Percentiles rank a stretch among this genome's conserved stretches.
phyloP scores from a whole-genome alignment of 2,888 invertebrate genomes.

The Neocrepidodera transversa region DNA sequence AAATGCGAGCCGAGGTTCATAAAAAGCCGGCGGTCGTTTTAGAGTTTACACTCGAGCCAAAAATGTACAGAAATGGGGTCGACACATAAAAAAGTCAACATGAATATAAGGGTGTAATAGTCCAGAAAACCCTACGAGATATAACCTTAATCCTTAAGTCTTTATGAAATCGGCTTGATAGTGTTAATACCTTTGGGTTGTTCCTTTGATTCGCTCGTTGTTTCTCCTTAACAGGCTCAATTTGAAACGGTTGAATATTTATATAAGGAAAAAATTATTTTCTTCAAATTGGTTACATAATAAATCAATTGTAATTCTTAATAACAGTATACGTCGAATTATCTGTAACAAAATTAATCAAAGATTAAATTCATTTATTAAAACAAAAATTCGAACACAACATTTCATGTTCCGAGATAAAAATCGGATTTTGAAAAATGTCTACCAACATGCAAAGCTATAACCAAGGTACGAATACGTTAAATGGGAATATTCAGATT shows the following conservation, averaged over 20 bases:
- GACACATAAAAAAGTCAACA: constrained; percentile 13
- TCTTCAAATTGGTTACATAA: too few species aligned
- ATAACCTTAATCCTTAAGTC: background rate
- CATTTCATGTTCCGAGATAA: background rate
- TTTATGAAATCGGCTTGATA: background rate
- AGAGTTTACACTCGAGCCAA: constrained; percentile 3
- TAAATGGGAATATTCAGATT: background rate
- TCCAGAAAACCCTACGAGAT: background rate
- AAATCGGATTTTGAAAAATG: background rate
- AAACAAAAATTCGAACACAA: background rate
- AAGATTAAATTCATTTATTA: background rate
- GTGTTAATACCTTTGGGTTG: background rate
- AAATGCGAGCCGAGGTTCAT: background rate
- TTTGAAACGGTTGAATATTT: too few species aligned
- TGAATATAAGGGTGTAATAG: constrained; percentile 10
- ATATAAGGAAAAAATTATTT: too few species aligned
- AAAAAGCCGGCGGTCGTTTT: constrained; percentile 1
- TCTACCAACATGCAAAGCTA: background rate
- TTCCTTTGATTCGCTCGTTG: background rate
- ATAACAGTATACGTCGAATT: too few species aligned
- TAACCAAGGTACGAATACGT: background rate
- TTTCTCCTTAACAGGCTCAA: too few species aligned
- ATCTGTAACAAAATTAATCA: too few species aligned
- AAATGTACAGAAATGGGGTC: constrained; percentile 14
- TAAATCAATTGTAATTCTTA: too few species aligned